Evolutionary conservation across 2,888 invertebrate species (phyloP).

Genomic region (Metalampra italica): DNA sequence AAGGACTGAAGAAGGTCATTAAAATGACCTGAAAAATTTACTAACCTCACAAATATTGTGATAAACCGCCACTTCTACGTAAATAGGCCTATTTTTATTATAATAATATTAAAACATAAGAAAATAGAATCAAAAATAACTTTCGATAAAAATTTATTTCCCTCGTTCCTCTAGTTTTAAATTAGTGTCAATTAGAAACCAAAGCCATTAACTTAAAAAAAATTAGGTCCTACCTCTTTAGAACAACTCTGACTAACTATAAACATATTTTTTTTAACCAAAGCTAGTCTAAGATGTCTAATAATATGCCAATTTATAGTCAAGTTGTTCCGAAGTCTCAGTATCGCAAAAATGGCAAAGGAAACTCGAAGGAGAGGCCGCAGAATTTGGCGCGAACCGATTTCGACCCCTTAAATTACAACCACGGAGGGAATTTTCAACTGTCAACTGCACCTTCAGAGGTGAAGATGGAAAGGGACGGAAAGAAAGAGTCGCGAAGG

Average conservation of each 20-base stretch:
- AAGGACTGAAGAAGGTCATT: slow-evolving; percentile 1
- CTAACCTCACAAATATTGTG: slow-evolving; percentile 9
- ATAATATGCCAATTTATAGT: slow-evolving; percentile 72
- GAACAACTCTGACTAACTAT: slow-evolving; percentile 18
- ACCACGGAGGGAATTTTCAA: slow-evolving; percentile 73
- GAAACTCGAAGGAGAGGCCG: slow-evolving; percentile 24
- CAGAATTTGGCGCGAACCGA: slow-evolving; percentile 65
- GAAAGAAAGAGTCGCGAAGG: slow-evolving; percentile 34
- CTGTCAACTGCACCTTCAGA: slow-evolving; percentile 40
- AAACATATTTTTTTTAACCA: slow-evolving; percentile 44
- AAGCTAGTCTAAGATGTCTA: slow-evolving; percentile 71
- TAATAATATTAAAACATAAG: background rate
- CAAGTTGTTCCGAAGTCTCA: slow-evolving; percentile 72
- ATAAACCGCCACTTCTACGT: slow-evolving; percentile 7
- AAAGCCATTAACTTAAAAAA: slow-evolving; percentile 37
- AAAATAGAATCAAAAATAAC: background rate
- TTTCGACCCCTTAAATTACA: slow-evolving; percentile 82
- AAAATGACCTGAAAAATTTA: slow-evolving; percentile 10
- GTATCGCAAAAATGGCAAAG: slow-evolving; percentile 30
- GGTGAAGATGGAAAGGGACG: slow-evolving; percentile 46
- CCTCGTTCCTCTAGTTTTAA: slow-evolving; percentile 58
- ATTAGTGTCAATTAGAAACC: slow-evolving; percentile 63
- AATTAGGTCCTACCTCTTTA: slow-evolving; percentile 22
- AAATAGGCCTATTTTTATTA: slow-evolving; percentile 13
- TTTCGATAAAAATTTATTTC: slow-evolving; percentile 2